phyloP scores from a whole-genome alignment of 2,888 invertebrate genomes.

The Parochlus steinenii region DNA sequence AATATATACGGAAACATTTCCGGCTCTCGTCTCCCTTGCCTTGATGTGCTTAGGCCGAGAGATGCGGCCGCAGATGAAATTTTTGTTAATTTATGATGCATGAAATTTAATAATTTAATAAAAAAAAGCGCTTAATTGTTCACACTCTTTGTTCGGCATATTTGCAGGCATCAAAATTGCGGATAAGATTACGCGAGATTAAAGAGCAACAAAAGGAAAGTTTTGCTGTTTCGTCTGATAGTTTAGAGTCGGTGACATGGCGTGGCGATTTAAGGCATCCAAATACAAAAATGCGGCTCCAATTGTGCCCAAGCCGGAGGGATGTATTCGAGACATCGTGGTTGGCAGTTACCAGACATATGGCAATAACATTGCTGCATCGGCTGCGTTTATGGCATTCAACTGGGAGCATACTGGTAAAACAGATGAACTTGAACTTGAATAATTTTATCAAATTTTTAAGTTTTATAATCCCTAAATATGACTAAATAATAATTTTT shows the following conservation, averaged over 20 bases:
- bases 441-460: constrained; percentile 2
- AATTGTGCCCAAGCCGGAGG: constrained; percentile 88
- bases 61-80: too few species aligned
- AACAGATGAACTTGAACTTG: constrained; percentile 6
- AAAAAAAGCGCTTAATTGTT: too few species aligned
- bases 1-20: too few species aligned
- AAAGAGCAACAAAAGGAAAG: too few species aligned
- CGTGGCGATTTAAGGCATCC: constrained; percentile 93
- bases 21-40: too few species aligned
- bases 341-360: constrained; percentile 88
- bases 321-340: constrained; percentile 68
- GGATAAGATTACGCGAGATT: too few species aligned
- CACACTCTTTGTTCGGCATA: too few species aligned
- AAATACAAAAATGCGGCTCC: constrained; percentile 98
- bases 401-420: constrained; percentile 79
- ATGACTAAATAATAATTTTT: constrained; percentile 16
- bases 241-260: constrained; percentile 47
- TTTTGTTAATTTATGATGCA: too few species aligned
- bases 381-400: constrained; percentile 86
- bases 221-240: too few species aligned
- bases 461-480: constrained; percentile 8
- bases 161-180: too few species aligned
- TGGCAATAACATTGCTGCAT: constrained; percentile 88
- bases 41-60: too few species aligned
- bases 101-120: too few species aligned